Conservation (phyloP, 2,113 vertebrate species). For the Anoura caudifer region DNA sequence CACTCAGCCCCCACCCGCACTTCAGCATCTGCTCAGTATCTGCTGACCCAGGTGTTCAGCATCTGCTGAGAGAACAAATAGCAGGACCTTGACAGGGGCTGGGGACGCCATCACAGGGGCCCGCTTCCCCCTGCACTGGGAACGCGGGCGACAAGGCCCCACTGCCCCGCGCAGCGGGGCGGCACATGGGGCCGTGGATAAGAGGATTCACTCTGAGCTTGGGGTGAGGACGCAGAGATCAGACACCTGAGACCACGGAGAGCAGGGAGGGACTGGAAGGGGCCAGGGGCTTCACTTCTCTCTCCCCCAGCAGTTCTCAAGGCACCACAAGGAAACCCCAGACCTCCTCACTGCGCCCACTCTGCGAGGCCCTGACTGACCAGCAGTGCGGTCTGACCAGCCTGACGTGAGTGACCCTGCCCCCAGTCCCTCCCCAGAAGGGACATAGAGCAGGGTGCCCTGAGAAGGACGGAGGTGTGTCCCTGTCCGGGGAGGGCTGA, state of each 20-base stretch:
- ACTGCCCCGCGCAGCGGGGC: rapidly evolving
- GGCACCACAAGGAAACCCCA: neutral
- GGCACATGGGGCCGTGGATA: neutral
- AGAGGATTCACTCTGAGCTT: neutral
- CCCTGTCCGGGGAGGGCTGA: neutral
- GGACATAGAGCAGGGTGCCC: neutral
- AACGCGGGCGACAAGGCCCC: neutral
- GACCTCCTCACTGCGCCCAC: slow-evolving; percentile 18
- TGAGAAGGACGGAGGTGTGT: neutral
- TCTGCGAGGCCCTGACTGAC: slow-evolving; percentile 54
- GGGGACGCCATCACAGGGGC: neutral
- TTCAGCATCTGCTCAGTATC: neutral
- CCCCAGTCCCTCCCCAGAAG: neutral
- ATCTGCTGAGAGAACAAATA: neutral
- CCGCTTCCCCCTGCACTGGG: rapidly evolving
- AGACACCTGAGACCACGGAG: no score
- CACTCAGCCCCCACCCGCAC: neutral
- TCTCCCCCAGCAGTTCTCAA: neutral
- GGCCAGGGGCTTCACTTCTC: neutral
- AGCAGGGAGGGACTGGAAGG: neutral
- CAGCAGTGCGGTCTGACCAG: neutral
- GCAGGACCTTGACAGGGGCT: neutral
- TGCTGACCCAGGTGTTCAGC: neutral
- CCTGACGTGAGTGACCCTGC: slow-evolving; percentile 39
- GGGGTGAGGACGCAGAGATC: neutral